Base-by-base conservation (phyloP, 2,888 invertebrate genomes). In the Eilema sororculum region DNA sequence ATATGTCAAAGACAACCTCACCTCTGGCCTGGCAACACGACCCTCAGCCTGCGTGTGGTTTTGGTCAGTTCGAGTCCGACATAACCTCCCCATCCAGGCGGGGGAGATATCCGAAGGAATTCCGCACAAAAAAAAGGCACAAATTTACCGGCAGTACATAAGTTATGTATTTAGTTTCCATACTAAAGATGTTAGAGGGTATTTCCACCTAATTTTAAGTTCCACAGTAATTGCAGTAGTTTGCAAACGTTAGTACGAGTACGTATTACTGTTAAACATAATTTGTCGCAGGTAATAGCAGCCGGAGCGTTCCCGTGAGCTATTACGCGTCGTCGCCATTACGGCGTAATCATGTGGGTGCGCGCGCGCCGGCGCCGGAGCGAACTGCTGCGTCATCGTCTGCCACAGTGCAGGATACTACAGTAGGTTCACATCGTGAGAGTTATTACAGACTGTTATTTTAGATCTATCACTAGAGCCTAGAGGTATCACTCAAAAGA, bases 361-460 rank as follows among this genome's bases (percentile, higher is more conserved):
- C 56, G 65, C 66, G 70, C 65, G 80, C 79, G 79, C 75, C 87
- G 91, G 92, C 91, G 92, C 91, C 90, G 73, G 73, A 74, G 77
- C 80, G 84, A 69, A 82, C 77, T 87, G 93, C 91, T 68, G 59
- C 78, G 91, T 93, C 93, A 93, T 82, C 80, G 88, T 88, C 87
- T 67, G 80, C 78, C 68, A 65, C 64, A 72, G 79, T 66, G 62
- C 28, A 56, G 24, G 28, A 8, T 10, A 4, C 10, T 33, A 5
- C 73, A 78, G 80, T 74, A 72, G 65, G 22, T 10, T 33, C 37
- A 33, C n/a, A 10, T 0, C 24, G 9, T 25, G 30, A 65, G 13
- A 56, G 28, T n/a, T n/a, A n/a, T n/a, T n/a, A n/a, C n/a, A n/a
- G n/a, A n/a, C n/a, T n/a, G n/a, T n/a, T n/a, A n/a, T n/a, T n/a